A percentile compares a stretch with the other conserved stretches of the same genome.
Evolutionary conservation across 2,113 vertebrate species (phyloP).

Genomic region (Chaetops frenatus): DNA sequence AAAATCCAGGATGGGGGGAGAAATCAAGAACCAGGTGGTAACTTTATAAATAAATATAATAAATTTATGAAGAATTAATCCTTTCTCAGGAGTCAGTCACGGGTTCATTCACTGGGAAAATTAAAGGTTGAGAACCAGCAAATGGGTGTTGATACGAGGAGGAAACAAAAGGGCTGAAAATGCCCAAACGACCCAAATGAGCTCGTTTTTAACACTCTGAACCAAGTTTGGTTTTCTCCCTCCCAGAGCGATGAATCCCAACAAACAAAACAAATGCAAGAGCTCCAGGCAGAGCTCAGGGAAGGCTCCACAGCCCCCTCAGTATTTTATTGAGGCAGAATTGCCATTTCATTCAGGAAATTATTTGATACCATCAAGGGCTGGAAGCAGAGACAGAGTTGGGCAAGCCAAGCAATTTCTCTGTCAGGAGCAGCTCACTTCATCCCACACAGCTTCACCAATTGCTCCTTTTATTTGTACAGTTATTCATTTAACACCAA

Average conservation of each 20-base stretch:
- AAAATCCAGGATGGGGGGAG: neutral
- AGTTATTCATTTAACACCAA: neutral
- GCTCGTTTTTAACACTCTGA: neutral
- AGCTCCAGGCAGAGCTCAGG: constrained; percentile 41
- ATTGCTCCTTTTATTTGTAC: neutral
- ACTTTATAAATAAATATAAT: neutral
- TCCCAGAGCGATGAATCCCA: neutral
- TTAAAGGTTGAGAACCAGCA: neutral
- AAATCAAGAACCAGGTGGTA: neutral
- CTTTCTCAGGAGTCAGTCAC: neutral
- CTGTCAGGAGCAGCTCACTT: neutral
- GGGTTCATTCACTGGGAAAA: neutral
- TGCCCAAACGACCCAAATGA: neutral
- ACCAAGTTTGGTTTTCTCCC: neutral
- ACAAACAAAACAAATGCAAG: neutral
- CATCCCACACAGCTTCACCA: neutral
- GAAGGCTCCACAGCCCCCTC: constrained; percentile 33
- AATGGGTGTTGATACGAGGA: neutral
- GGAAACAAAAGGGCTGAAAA: neutral
- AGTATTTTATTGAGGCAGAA: constrained; percentile 39
- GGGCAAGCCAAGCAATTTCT: neutral
- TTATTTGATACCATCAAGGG: constrained; percentile 57
- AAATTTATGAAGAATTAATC: no score
- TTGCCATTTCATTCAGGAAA: constrained; percentile 68
- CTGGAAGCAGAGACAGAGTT: constrained; percentile 4